phyloP scores from a whole-genome alignment of 2,888 invertebrate genomes.

The Xylocampa areola region DNA sequence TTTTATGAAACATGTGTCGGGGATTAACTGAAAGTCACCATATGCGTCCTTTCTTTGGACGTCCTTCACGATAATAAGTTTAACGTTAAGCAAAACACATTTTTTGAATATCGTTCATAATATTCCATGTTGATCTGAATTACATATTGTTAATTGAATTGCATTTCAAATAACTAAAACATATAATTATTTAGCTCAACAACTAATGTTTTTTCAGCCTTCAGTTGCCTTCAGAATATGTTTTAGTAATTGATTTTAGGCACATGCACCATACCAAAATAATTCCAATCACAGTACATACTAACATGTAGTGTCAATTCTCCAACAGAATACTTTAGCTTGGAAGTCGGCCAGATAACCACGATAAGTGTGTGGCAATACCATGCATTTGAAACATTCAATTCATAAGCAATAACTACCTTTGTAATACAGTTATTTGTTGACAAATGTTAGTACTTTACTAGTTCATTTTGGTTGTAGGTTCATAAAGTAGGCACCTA shows the following conservation, averaged over 20 bases:
- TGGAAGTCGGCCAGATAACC: constrained; percentile 76
- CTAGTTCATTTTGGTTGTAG: constrained; percentile 3
- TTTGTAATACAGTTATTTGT: constrained; percentile 20
- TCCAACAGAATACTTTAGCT: constrained; percentile 65
- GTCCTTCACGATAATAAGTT: neutral
- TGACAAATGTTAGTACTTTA: constrained; percentile 14
- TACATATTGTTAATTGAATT: no score
- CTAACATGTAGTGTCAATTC: constrained; percentile 64
- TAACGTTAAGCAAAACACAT: no score
- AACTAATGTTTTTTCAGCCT: no score
- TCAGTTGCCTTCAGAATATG: no score
- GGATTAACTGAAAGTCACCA: neutral
- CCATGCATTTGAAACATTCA: constrained; percentile 56
- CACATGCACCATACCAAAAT: constrained; percentile 12
- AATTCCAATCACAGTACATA: constrained; percentile 58
- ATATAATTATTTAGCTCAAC: no score
- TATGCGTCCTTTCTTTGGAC: neutral
- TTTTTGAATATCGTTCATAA: no score
- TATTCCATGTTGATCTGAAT: no score
- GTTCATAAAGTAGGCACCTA: constrained; percentile 10
- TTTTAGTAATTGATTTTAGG: neutral
- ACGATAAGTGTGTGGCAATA: constrained; percentile 59
- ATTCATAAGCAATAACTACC: constrained; percentile 39
- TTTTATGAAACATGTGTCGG: constrained; percentile 24
- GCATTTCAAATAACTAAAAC: no score